These are phyloP conservation scores for Hyphantria cunea DNA, from an alignment of 1,140 invertebrate species.

Conservation along the genomic window DNA sequence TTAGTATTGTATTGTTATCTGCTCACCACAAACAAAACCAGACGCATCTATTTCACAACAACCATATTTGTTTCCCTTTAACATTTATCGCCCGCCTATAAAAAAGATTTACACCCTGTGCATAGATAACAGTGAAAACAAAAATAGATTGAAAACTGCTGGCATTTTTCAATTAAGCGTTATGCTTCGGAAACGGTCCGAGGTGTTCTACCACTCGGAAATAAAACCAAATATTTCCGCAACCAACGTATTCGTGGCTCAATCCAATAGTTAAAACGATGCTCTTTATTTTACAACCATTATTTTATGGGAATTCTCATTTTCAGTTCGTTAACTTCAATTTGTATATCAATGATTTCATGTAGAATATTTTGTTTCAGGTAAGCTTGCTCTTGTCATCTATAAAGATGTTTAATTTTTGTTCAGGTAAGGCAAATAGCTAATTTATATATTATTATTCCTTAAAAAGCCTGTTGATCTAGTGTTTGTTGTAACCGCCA, in stretches of 20 bases:
- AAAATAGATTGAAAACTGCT: constrained; percentile 40
- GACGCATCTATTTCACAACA: constrained; percentile 7
- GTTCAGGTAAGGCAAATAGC: constrained; percentile 6
- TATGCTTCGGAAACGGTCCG: constrained; percentile 35
- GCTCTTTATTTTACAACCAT: constrained; percentile 53
- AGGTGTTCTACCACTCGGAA: constrained; percentile 37
- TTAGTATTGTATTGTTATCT: background rate
- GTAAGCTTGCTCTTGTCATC: constrained; percentile 36
- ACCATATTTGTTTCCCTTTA: constrained; percentile 18
- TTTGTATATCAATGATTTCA: constrained; percentile 40
- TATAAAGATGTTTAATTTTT: too few species aligned
- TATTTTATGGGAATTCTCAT: constrained; percentile 58
- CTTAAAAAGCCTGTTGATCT: too few species aligned
- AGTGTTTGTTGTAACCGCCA: too few species aligned
- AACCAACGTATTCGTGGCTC: constrained; percentile 43
- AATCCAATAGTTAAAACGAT: constrained; percentile 45
- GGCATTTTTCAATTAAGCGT: constrained; percentile 54
- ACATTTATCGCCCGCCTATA: constrained; percentile 20
- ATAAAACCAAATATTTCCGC: constrained; percentile 57
- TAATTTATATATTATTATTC: too few species aligned
- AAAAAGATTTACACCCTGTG: constrained; percentile 26
- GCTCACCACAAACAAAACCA: too few species aligned
- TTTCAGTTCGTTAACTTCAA: constrained; percentile 53
- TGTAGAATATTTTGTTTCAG: constrained; percentile 47
- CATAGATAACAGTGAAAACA: constrained; percentile 27